Evolutionary conservation across 2,888 invertebrate genomes (phyloP).

Genomic region (Pseudococcus viburni): DNA sequence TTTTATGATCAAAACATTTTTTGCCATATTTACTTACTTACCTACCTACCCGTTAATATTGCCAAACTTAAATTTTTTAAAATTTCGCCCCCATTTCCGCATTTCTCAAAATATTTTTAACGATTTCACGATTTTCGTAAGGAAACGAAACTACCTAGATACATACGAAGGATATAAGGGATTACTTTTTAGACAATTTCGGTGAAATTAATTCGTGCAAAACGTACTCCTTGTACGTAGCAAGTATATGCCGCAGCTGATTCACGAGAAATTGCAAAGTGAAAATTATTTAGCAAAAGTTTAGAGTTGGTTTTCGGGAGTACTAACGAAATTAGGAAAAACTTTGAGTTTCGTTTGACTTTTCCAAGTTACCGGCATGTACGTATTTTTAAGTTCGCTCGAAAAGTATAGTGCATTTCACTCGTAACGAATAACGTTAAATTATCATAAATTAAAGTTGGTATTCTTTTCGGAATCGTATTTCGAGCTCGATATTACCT

Average conservation of each 20-base stretch:
- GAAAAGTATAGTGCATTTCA: constrained; percentile 35
- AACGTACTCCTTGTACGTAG: constrained; percentile 16
- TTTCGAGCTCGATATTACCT: neutral
- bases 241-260: constrained; percentile 47
- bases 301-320: constrained; percentile 25
- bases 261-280: constrained; percentile 28
- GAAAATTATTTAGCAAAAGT: constrained; percentile 56
- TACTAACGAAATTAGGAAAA: constrained; percentile 62
- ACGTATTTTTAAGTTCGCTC: constrained; percentile 41
- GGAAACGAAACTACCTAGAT: too few species aligned
- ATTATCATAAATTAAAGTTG: constrained; percentile 54
- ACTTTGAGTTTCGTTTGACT: constrained; percentile 63
- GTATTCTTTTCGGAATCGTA: neutral
- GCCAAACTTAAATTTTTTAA: too few species aligned
- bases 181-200: constrained; percentile 21
- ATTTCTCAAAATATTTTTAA: too few species aligned
- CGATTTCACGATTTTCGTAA: too few species aligned
- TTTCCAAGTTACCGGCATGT: constrained; percentile 36
- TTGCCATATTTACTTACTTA: too few species aligned
- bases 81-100: too few species aligned
- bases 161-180: neutral
- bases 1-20: too few species aligned
- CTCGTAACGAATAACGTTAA: constrained; percentile 49
- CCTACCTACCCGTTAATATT: too few species aligned
- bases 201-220: constrained; percentile 26